phyloP scores from a whole-genome alignment of 2,888 invertebrate genomes.

The Synanthedon andrenaeformis region DNA sequence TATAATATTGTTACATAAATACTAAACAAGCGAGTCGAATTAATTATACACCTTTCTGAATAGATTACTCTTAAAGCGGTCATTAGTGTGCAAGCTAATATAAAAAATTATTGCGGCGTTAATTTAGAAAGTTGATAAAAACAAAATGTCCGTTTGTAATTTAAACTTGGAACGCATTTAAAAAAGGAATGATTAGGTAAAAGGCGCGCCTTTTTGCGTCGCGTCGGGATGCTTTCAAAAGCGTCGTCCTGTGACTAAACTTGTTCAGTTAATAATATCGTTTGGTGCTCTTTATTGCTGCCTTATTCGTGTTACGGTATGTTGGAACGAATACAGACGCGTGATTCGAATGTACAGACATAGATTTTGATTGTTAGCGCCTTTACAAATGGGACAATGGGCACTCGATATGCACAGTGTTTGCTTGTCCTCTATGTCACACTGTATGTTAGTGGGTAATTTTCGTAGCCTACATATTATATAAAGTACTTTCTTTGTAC shows the following conservation, averaged over 20 bases:
- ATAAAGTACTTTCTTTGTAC: slow-evolving; percentile 18
- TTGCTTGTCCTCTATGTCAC: slow-evolving; percentile 30
- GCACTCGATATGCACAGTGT: slow-evolving; percentile 45
- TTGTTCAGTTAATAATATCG: slow-evolving; percentile 45
- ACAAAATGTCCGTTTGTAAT: slow-evolving; percentile 10
- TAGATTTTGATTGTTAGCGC: slow-evolving; percentile 41
- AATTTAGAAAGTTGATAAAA: slow-evolving; percentile 30
- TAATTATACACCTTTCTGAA: slow-evolving; percentile 37
- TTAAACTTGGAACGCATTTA: slow-evolving; percentile 15
- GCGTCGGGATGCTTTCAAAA: slow-evolving; percentile 13
- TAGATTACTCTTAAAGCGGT: slow-evolving; percentile 18
- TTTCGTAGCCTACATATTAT: slow-evolving; percentile 51
- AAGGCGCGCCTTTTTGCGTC: slow-evolving; percentile 4
- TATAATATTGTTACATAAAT: slow-evolving; percentile 50
- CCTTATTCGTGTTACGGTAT: slow-evolving; percentile 65
- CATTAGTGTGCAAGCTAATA: slow-evolving; percentile 9
- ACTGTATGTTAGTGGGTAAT: slow-evolving; percentile 40
- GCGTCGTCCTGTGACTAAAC: slow-evolving; percentile 49
- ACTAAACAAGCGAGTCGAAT: slow-evolving; percentile 46
- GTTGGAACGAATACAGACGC: slow-evolving; percentile 62
- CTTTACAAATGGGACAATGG: slow-evolving; percentile 53
- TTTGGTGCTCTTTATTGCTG: slow-evolving; percentile 39
- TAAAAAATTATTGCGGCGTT: slow-evolving; percentile 10
- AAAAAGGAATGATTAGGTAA: slow-evolving; percentile 5
- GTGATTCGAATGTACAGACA: slow-evolving; percentile 49